Evolutionary conservation across 2,888 invertebrate species (phyloP), one percentile per base, ranked within the genome.

Genomic region (Gastracanthus pulcherrimus): DNA sequence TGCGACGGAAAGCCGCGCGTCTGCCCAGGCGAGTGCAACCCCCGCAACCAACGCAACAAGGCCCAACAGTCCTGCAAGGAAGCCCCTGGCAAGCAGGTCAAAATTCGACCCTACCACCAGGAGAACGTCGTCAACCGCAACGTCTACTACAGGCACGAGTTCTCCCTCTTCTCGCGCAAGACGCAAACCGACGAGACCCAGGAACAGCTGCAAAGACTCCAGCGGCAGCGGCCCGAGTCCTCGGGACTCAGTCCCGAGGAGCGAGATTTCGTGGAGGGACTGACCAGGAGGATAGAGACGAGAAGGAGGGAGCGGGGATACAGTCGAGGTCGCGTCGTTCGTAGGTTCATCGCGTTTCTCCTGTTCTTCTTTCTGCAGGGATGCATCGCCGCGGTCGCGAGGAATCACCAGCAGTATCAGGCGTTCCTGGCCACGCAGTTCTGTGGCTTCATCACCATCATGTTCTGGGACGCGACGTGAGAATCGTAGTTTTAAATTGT

Each of bases 361-460:
- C 76, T 88, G 36, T 87, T 88, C 76, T 69, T 85, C 69, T 77
- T 78, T 82, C 86, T 69, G 34, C 85, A 38, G 19, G 87, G 9
- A 3, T 48, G 36, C 26, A 78, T 88, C 36, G 86, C 87, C 31
- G 58, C 83, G 36, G 76, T 88, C 45, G 85, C 87, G 3, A 83
- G 84, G 72, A 84, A 85, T 76, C 84, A 85, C 70, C 76, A 83
- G 11, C 84, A 85, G 66, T 90, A 88, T 80, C 87, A 86, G 77
- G 85, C 85, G 41, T 89, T 90, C 75, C 76, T 88, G 26, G 86
- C 87, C 55, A 88, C 88, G 64, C 90, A 90, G 84, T 86, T 90
- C 69, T 89, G 87, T 80, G 91, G 91, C 60, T 77, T 90, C 51
- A 70, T 88, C 75, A 87, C 86, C 7, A 82, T 90, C 36, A 38